Evolutionary conservation across 2,888 invertebrate species (phyloP).

Genomic region (Micoletzkya japonica): DNA sequence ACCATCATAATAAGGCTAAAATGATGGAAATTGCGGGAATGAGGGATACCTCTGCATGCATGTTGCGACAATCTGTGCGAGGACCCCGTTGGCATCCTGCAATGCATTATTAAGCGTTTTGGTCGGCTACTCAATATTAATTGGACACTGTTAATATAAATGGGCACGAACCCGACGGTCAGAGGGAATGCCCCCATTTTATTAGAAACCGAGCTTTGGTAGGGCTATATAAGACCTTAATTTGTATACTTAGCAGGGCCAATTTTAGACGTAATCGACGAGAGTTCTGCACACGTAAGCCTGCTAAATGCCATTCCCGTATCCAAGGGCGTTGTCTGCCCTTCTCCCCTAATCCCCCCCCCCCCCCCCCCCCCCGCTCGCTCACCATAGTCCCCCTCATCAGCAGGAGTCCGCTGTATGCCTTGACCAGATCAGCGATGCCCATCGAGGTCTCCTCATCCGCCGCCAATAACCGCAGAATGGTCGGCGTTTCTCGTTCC

Average conservation of each 20-base stretch:
- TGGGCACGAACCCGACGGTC: too few species aligned
- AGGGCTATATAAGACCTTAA: too few species aligned
- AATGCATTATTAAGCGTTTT: too few species aligned
- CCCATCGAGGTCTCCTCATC: slow-evolving; percentile 33
- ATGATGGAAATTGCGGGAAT: background rate
- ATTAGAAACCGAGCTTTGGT: too few species aligned
- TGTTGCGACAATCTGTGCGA: background rate
- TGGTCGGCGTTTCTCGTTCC: slow-evolving; percentile 32
- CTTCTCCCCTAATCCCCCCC: too few species aligned
- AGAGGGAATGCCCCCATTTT: too few species aligned
- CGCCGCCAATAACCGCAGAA: slow-evolving; percentile 37
- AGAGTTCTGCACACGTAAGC: too few species aligned
- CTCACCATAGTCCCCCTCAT: background rate
- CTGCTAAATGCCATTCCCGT: too few species aligned
- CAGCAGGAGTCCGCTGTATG: background rate
- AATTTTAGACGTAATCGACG: background rate
- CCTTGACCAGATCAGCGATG: slow-evolving; percentile 8
- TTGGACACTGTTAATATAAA: too few species aligned
- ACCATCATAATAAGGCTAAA: background rate
- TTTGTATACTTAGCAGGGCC: background rate
- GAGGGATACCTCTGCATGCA: background rate
- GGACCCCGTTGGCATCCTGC: background rate
- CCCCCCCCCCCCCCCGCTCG: too few species aligned
- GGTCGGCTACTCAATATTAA: too few species aligned
- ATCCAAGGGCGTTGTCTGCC: too few species aligned